Evolutionary conservation across 1,140 invertebrate species (phyloP).

Genomic region (Euschistus heros): DNA sequence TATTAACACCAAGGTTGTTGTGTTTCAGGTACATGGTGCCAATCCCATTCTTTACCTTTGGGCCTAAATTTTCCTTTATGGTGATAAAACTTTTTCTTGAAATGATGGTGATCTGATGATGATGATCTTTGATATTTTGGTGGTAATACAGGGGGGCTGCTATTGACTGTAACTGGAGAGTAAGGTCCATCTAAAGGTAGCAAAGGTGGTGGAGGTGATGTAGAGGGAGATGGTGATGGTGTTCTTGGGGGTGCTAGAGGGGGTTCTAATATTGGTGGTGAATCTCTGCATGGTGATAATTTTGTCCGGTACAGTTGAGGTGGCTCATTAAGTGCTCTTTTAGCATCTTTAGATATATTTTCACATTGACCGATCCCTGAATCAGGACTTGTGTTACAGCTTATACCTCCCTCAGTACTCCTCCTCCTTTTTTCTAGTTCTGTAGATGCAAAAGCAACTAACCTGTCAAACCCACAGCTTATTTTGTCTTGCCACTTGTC

Average conservation of each 20-base stretch:
- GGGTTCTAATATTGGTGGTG: constrained; percentile 40
- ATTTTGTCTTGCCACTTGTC: constrained; percentile 72
- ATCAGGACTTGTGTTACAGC: constrained; percentile 63
- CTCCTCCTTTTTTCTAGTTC: constrained; percentile 68
- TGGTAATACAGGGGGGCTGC: constrained; percentile 36
- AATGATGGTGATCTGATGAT: constrained; percentile 47
- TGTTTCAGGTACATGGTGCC: constrained; percentile 35
- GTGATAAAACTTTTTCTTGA: constrained; percentile 71
- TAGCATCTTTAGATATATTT: constrained; percentile 30
- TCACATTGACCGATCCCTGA: constrained; percentile 64
- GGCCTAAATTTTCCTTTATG: constrained; percentile 48
- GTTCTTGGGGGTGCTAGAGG: constrained; percentile 47
- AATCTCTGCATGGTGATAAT: constrained; percentile 35
- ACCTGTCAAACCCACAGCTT: constrained; percentile 72
- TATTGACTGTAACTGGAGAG: constrained; percentile 35
- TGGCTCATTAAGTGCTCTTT: constrained; percentile 17
- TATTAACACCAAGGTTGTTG: constrained; percentile 28
- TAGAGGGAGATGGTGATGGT: constrained; percentile 51
- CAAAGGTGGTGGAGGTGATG: constrained; percentile 34
- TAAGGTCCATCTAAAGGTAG: constrained; percentile 34
- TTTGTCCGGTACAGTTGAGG: constrained; percentile 33
- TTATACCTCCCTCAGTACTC: constrained; percentile 52
- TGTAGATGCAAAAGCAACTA: constrained; percentile 75
- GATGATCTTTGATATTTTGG: constrained; percentile 48
- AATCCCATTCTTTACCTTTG: constrained; percentile 66